Evolutionary conservation across 2,797 vertebrate genomes (phyloP), one percentile per base, ranked within the genome.

Genomic region (Bufotes viridis): DNA sequence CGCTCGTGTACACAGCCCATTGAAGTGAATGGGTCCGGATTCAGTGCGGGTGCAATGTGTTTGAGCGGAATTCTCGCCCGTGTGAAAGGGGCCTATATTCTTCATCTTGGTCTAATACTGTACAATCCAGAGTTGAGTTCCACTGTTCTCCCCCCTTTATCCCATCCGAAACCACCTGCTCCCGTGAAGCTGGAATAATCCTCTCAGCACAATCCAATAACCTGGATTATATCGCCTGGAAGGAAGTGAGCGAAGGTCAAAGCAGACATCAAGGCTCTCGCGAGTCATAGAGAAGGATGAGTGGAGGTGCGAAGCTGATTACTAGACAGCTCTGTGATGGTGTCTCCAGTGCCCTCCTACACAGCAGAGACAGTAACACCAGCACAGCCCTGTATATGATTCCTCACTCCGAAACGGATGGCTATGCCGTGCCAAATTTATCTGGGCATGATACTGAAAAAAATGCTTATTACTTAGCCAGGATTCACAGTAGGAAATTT

Each of bases 221-320:
- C 22, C 22, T 13, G 61, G 34, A 82, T 82, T 67, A 67, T 42
- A 67, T 22, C 18, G 49, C 61, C 42, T 67, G 18, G 14, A 69
- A 69, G 81, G 53, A 72, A 57, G 81, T 58, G 51, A 72, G 22
- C n/a, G 5, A 34, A 76, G 57, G 82, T 84, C 69, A 74, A 57
- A 11, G 1, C 69, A 84, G 57, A 61, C 70, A 17, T 84, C 20
- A 55, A 15, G 26, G 82, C 57, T 84, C 82, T n/a, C 61, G 15
- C 34, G 13, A 61, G 57, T 84, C 55, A 24, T 8, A 24, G 29
- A 29, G 57, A 84, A 76, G 82, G 63, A 76, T 76, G 70, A 63
- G 26, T 75, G 82, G 55, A 84, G 82, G 82, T 60, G 82, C 24
- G 72, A 85, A 57, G 72, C 58, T 18, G 83, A 85, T 85, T 61